A percentile compares a stretch with the other conserved stretches of the same genome.
Evolutionary conservation across 2,888 invertebrate species (phyloP).

Genomic region (Ectemnius continuus): DNA sequence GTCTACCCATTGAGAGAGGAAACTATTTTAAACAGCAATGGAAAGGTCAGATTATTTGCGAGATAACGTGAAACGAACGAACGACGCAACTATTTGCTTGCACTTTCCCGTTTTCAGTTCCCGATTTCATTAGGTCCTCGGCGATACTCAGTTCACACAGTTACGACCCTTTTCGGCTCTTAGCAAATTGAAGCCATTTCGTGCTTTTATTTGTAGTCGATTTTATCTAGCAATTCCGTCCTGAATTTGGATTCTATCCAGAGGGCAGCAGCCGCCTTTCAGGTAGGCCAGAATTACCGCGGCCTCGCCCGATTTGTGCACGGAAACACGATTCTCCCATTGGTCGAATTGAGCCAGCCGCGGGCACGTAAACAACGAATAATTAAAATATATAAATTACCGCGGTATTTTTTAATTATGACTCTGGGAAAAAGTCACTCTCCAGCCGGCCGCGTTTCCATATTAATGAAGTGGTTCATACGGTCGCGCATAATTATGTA

Average conservation of each 20-base stretch:
- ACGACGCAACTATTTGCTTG: constrained; percentile 16
- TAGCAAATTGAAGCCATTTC: constrained; percentile 4
- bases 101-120: background rate
- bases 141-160: background rate
- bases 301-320: too few relatives aligned
- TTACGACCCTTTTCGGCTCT: constrained; percentile 19
- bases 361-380: constrained; percentile 18
- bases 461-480: constrained; percentile 22
- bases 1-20: too few relatives aligned
- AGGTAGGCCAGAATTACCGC: too few relatives aligned
- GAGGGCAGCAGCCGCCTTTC: too few relatives aligned
- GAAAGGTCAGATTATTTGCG: background rate
- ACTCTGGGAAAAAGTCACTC: background rate
- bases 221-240: too few relatives aligned
- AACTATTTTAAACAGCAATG: too few relatives aligned
- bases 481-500: constrained; percentile 17
- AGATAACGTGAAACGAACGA: background rate
- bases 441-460: constrained; percentile 21
- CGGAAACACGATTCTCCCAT: background rate
- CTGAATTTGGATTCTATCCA: too few relatives aligned
- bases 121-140: constrained; percentile 14
- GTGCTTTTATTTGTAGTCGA: background rate
- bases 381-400: constrained; percentile 24
- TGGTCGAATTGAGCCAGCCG: too few relatives aligned
- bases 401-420: constrained; percentile 17